phyloP scores from a whole-genome alignment of 2,113 vertebrate genomes.

The Heptranchias perlo region DNA sequence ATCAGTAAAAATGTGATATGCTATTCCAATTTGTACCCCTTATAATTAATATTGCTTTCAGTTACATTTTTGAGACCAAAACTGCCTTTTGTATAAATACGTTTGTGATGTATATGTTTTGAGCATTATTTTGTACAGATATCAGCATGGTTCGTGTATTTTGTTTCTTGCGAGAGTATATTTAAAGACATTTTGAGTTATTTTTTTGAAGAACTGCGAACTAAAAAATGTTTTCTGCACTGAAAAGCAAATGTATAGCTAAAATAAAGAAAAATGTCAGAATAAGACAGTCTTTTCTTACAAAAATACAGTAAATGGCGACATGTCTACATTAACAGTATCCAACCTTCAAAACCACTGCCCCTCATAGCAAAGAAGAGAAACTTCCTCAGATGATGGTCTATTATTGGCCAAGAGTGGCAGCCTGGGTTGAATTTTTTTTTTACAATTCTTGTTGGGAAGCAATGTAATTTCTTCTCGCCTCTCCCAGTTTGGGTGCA shows the following conservation, averaged over 20 bases:
- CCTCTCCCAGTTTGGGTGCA: too few species aligned
- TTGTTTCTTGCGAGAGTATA: slow-evolving; percentile 57
- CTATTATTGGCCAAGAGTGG: background rate
- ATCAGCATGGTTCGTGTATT: slow-evolving; percentile 55
- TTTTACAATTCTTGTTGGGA: background rate
- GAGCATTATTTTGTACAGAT: slow-evolving; percentile 45
- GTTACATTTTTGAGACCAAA: slow-evolving; percentile 21
- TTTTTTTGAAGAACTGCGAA: slow-evolving; percentile 44
- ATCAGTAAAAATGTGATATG: slow-evolving; percentile 54
- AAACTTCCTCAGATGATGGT: background rate
- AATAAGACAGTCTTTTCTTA: background rate
- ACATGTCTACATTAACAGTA: background rate
- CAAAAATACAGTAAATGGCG: background rate
- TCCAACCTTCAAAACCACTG: background rate
- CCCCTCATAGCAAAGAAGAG: too few species aligned
- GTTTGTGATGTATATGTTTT: slow-evolving; percentile 45
- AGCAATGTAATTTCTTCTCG: background rate
- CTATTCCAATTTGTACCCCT: background rate
- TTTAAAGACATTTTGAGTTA: slow-evolving; percentile 58
- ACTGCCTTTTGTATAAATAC: slow-evolving; percentile 23
- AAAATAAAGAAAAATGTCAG: slow-evolving; percentile 11
- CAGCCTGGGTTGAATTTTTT: background rate
- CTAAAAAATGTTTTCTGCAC: slow-evolving; percentile 33
- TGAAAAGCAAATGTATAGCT: slow-evolving; percentile 20
- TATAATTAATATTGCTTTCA: background rate